phyloP scores from a whole-genome alignment of 2,888 invertebrate genomes.

The Drosophila merina region DNA sequence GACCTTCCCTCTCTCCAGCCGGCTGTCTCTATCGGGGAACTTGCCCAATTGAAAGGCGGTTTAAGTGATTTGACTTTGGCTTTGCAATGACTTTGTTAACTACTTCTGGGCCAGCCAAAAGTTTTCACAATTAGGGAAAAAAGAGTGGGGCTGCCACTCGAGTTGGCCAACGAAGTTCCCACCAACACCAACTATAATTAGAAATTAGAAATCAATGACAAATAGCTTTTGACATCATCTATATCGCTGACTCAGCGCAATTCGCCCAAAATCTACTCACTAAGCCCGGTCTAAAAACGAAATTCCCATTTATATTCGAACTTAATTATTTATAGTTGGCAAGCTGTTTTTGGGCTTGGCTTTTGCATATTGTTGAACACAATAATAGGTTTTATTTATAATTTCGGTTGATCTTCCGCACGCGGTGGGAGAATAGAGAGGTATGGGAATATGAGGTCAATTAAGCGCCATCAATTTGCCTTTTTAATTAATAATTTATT shows the following conservation, averaged over 20 bases:
- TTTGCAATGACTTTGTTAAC: constrained; percentile 45
- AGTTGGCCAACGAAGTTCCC: constrained; percentile 9
- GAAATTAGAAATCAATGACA: constrained; percentile 45
- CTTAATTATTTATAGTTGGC: constrained; percentile 22
- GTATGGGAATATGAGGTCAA: constrained; percentile 18
- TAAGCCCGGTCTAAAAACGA: constrained; percentile 15
- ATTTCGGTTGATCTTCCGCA: constrained; percentile 21
- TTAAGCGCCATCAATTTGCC: constrained; percentile 55
- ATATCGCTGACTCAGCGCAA: constrained; percentile 46
- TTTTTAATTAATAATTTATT: constrained; percentile 66
- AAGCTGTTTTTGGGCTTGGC: constrained; percentile 50
- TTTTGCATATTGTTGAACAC: constrained; percentile 21
- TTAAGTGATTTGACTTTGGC: constrained; percentile 67
- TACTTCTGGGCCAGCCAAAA: constrained; percentile 70
- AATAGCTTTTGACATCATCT: constrained; percentile 48
- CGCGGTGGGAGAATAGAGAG: neutral
- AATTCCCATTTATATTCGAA: constrained; percentile 47
- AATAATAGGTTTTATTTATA: constrained; percentile 16
- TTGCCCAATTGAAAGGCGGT: constrained; percentile 42
- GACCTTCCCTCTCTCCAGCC: constrained; percentile 49
- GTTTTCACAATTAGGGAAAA: constrained; percentile 25
- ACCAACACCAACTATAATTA: constrained; percentile 6
- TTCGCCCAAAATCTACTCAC: constrained; percentile 20
- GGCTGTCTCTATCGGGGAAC: constrained; percentile 1
- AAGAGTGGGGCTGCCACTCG: constrained; percentile 3